Evolutionary conservation across 2,113 vertebrate genomes (phyloP), one percentile per base, ranked within the genome.

Genomic region (Larimichthys crocea): DNA sequence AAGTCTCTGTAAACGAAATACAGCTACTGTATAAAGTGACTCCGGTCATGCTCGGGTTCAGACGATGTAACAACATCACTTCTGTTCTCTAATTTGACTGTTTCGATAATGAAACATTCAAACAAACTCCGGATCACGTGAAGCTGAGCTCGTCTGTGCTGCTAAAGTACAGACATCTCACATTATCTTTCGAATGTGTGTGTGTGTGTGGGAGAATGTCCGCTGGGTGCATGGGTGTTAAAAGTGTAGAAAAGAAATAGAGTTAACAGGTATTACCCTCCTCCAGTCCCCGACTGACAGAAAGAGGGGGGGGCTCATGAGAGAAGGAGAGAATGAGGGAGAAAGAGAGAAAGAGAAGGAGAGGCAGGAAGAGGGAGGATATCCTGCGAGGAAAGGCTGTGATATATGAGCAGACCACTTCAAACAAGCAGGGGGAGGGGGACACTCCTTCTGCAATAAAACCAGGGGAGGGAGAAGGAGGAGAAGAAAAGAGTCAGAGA

Each of bases 311-410:
- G 35, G 35, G 59, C 53, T 31, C 61, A 66, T 40, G 75, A 77
- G 64, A 80, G 42, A 86, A 69, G 49, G 83, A 76, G 77, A 24
- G 79, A 84, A 69, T 16, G 65, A 79, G 49, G 62, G 76, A 78
- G 82, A 65, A 12, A 17, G 59, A 59, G 65, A 75, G 69, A 56
- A 65, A 24, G 22, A 66, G 64, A 80, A 66, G 55, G 76, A 64
- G 83, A 84, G 87, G 78, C 91, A 94, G 92, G 90, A 94, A 94
- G 84, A 91, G 84, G 89, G 93, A 93, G 94, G 92, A 94, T 88
- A 92, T 94, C 91, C 90, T 92, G 91, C 52, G 24, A 91, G 88
- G 86, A 88, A 86, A 84, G 80, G 75, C 84, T 83, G 88, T 94
- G 92, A 94, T 94, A 93, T 94, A 94, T 84, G 91, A 94, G 90